A percentile compares a stretch with the other conserved stretches of the same genome.
phyloP scores from a whole-genome alignment of 2,113 vertebrate genomes.

The Ictidomys tridecemlineatus region DNA sequence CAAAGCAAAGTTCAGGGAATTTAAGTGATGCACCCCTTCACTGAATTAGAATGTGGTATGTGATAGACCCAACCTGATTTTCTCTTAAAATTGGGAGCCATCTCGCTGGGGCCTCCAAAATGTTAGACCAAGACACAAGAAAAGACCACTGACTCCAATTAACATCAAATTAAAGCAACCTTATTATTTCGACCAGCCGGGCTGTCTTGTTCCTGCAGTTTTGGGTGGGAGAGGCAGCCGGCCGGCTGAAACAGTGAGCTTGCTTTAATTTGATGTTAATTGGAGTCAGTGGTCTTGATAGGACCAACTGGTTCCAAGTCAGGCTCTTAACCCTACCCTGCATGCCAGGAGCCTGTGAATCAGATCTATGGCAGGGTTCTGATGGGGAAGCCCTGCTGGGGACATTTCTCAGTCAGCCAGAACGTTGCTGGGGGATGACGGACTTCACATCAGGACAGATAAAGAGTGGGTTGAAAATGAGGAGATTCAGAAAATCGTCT shows the following conservation, averaged over 20 bases:
- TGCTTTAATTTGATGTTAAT: too few species aligned
- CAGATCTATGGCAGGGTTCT: neutral
- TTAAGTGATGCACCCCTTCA: neutral
- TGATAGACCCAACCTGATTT: too few species aligned
- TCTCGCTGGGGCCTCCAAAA: too few species aligned
- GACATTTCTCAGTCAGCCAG: neutral
- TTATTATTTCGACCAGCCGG: too few species aligned
- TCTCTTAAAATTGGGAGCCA: too few species aligned
- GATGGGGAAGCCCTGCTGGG: neutral
- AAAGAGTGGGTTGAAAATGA: neutral
- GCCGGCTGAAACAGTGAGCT: too few species aligned
- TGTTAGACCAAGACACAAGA: too few species aligned
- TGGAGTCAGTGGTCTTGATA: neutral
- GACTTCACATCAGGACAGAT: neutral
- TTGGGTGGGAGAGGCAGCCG: too few species aligned
- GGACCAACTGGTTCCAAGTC: neutral
- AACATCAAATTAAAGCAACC: too few species aligned
- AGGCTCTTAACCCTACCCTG: neutral
- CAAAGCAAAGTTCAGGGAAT: neutral
- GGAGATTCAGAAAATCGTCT: neutral
- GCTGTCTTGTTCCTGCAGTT: too few species aligned
- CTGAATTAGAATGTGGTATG: neutral
- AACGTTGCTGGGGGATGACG: neutral
- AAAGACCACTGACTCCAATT: too few species aligned
- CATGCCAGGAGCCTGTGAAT: neutral